Conservation (phyloP, 2,113 vertebrate species). For the Saimiri boliviensis region DNA sequence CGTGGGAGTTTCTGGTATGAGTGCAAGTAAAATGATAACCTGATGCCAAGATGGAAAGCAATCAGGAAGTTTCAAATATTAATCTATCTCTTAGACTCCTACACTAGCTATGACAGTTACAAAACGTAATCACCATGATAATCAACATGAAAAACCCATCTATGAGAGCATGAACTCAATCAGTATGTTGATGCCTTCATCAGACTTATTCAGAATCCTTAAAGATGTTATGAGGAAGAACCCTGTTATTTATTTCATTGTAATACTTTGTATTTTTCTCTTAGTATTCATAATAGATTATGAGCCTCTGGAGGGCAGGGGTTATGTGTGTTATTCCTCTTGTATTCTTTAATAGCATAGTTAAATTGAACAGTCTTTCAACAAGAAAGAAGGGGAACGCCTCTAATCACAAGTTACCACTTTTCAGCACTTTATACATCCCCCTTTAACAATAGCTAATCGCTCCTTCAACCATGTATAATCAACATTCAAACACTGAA, state of each 20-base stretch:
- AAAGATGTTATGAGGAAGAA: background rate
- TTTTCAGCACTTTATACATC: background rate
- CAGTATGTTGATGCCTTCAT: background rate
- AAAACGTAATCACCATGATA: background rate
- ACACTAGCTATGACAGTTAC: background rate
- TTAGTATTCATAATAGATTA: background rate
- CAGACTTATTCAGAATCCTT: background rate
- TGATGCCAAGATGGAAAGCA: background rate
- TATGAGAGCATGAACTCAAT: background rate
- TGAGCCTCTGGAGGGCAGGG: background rate
- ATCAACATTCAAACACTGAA: background rate
- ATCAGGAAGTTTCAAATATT: background rate
- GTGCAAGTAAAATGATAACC: slow-evolving; percentile 41
- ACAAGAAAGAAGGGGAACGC: background rate
- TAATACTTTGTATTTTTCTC: background rate
- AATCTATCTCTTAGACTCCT: background rate
- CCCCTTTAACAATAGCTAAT: background rate
- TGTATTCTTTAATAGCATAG: background rate
- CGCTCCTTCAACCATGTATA: background rate
- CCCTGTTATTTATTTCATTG: background rate
- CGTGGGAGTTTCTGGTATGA: slow-evolving; percentile 14
- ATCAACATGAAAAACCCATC: background rate
- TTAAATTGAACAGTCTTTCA: background rate
- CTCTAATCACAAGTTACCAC: background rate
- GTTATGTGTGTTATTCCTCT: background rate